A percentile compares a stretch with the other conserved stretches of the same genome.
These are phyloP conservation scores for Rhizoglyphus robini DNA, from an alignment of 1,140 invertebrate species.

Conservation along the genomic window DNA sequence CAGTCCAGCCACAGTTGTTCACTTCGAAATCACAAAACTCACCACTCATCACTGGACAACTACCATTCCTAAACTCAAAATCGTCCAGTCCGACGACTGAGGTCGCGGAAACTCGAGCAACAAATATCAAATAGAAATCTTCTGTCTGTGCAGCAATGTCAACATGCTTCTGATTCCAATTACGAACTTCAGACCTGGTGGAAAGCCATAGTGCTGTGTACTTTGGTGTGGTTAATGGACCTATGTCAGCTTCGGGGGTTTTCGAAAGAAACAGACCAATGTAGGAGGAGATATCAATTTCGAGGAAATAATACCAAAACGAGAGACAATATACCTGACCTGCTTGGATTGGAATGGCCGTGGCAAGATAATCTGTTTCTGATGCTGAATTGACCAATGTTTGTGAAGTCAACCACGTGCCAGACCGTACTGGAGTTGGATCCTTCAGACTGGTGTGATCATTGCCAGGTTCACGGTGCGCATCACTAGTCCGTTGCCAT, in stretches of 20 bases:
- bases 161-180: not conserved
- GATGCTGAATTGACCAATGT: not conserved
- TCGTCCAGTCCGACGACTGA: slow-evolving; percentile 1
- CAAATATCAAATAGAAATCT: not conserved
- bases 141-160: not conserved
- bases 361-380: not conserved
- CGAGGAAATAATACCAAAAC: slow-evolving; percentile 11
- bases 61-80: not conserved
- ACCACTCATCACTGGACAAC: not conserved
- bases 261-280: not conserved
- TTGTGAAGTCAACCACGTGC: not conserved
- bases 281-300: not conserved
- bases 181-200: not conserved
- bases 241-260: not conserved
- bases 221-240: not conserved
- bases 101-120: not conserved
- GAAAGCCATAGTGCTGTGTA: not conserved
- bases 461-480: not conserved
- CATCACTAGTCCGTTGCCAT: not conserved
- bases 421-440: not conserved
- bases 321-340: not conserved
- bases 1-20: slow-evolving; percentile 10
- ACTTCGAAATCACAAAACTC: slow-evolving; percentile 11
- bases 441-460: not conserved
- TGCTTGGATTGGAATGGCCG: not conserved